Conservation (phyloP, 2,797 vertebrate genomes). For the Myotis myotis region DNA sequence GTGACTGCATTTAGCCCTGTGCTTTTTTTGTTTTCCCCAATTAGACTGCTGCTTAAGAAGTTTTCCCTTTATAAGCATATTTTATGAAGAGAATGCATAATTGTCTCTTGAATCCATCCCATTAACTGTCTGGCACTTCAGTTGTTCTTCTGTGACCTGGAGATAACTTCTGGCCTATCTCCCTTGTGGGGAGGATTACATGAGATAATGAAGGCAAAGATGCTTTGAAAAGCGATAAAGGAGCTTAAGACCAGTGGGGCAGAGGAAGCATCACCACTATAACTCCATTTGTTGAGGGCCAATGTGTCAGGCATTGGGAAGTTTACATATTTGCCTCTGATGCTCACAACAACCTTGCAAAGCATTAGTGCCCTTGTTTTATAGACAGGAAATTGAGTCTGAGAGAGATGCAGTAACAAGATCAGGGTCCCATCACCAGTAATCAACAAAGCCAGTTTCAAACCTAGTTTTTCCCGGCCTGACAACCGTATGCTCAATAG, state of each 20-base stretch:
- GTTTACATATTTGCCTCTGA: conserved; percentile 34
- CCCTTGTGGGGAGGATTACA: conserved; percentile 30
- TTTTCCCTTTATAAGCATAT: conserved; percentile 50
- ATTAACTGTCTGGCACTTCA: conserved; percentile 73
- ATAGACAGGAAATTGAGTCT: conserved; percentile 15
- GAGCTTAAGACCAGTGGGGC: neutral
- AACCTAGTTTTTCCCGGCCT: neutral
- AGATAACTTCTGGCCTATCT: conserved; percentile 68
- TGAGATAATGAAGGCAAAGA: conserved; percentile 51
- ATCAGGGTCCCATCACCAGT: neutral
- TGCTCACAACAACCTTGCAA: neutral
- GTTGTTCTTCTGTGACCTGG: conserved; percentile 32
- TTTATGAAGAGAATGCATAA: conserved; percentile 64
- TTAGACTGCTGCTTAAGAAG: neutral
- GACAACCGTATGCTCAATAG: neutral
- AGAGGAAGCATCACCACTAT: neutral
- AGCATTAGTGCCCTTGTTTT: neutral
- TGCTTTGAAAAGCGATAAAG: conserved; percentile 58
- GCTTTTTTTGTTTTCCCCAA: neutral
- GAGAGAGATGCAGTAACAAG: neutral
- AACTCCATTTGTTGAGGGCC: conserved; percentile 56
- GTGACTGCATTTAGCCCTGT: neutral
- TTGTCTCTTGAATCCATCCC: conserved; percentile 54
- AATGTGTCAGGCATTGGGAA: neutral
- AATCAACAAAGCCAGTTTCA: conserved; percentile 20